Conservation (phyloP, 2,797 vertebrate genomes). For the Lemur catta region DNA sequence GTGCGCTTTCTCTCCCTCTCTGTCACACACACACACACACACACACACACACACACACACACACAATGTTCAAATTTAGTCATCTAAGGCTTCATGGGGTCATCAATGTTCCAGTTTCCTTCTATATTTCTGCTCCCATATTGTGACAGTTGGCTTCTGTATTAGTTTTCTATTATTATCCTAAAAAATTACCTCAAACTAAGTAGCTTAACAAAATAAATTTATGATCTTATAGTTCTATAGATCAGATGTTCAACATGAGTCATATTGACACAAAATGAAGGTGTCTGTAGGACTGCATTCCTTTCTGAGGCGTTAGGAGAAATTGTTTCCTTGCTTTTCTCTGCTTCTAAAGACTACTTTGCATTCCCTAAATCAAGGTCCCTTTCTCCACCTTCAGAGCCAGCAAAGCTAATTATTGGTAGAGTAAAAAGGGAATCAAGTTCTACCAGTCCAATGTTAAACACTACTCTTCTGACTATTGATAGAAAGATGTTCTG, state of each 20-base stretch:
- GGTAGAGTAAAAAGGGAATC: conserved; percentile 94
- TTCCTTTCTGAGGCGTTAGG: neutral
- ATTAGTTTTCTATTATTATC: neutral
- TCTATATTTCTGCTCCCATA: neutral
- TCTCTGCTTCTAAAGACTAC: neutral
- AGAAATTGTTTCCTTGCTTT: neutral
- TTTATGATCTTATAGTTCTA: neutral
- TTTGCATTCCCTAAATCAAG: no score
- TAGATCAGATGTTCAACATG: neutral
- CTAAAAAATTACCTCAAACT: neutral
- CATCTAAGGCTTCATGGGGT: neutral
- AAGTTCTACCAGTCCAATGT: conserved; percentile 93
- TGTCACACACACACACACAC: neutral
- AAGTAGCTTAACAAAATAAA: neutral
- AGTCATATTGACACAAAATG: neutral
- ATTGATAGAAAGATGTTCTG: conserved; percentile 90
- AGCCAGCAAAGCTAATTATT: conserved; percentile 87
- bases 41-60: neutral
- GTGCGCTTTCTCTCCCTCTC: no score
- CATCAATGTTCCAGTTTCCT: neutral
- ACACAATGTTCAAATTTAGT: neutral
- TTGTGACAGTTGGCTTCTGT: neutral
- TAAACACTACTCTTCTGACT: conserved; percentile 90
- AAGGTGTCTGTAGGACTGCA: neutral
- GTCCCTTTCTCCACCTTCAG: neutral